phyloP scores from a whole-genome alignment of 2,113 vertebrate genomes.

The Nanorana parkeri region DNA sequence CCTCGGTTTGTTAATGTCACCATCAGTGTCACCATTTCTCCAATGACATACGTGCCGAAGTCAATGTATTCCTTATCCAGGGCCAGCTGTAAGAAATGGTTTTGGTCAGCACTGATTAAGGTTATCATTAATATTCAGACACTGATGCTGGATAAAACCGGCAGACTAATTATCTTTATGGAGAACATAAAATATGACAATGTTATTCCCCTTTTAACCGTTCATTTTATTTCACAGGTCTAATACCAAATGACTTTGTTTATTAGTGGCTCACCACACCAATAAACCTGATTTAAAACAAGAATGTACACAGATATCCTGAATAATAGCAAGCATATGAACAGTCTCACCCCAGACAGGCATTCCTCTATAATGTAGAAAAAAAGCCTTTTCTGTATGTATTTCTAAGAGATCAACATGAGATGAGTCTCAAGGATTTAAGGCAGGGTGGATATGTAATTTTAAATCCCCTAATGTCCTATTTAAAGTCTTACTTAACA shows the following conservation, averaged over 20 bases:
- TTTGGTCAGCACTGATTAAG: not conserved
- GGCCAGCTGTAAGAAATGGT: conserved; percentile 74
- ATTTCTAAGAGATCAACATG: too few relatives aligned
- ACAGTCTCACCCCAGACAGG: too few relatives aligned
- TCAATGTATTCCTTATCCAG: conserved; percentile 85
- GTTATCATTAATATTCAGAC: not conserved
- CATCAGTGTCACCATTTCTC: conserved; percentile 80
- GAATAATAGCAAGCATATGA: too few relatives aligned
- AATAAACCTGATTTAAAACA: not conserved
- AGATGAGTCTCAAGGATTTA: too few relatives aligned
- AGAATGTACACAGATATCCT: not conserved
- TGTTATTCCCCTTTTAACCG: too few relatives aligned
- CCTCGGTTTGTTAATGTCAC: conserved; percentile 88
- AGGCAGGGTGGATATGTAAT: not conserved
- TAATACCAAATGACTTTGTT: not conserved
- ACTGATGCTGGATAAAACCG: too few relatives aligned
- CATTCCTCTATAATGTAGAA: too few relatives aligned
- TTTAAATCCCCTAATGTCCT: not conserved
- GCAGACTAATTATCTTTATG: not conserved
- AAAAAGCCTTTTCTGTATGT: too few relatives aligned
- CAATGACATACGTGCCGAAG: conserved; percentile 88
- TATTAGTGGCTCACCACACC: not conserved
- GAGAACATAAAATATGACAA: not conserved
- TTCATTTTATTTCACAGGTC: not conserved
- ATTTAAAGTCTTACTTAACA: not conserved